Evolutionary conservation across 2,113 vertebrate genomes (phyloP), one percentile per base, ranked within the genome.

Genomic region (Phalacrocorax aristotelis): DNA sequence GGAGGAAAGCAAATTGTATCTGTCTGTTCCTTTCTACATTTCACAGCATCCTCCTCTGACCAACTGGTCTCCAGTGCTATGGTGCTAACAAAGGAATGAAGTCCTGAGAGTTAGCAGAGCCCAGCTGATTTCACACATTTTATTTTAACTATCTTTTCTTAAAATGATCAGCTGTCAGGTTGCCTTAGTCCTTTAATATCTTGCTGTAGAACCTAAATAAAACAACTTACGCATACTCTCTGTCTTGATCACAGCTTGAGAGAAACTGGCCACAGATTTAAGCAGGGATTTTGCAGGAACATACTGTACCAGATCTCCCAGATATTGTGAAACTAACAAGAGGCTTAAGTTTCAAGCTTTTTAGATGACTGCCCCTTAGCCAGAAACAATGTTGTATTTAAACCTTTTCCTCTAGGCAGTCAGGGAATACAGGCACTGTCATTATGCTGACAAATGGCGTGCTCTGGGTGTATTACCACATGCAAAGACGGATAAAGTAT

Each of bases 251-350:
- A 89, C 23, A 77, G 71, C 54, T 51, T 90, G 58, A 25, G 51
- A 93, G 75, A 88, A 90, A 80, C 12, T 77, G 46, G 46, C 17
- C 36, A 62, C 60, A 81, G 92, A 95, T 89, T 77, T 90, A 97
- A 98, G 69, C 62, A 97, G 89, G 91, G 34, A n/a, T 97, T 97
- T 95, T 96, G 77, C 57, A 94, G 89, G 81, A 97, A 98, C 92
- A 46, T 19, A 51, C 40, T 86, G 93, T 96, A 92, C 90, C 77
- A 94, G 49, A 95, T 97, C 92, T 95, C 76, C 55, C 83, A 97
- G 96, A 97, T 93, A 94, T 98, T 98, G 97, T 98, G 97, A 97
- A 98, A 98, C 78, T 86, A 93, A 89, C 6, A 9, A 90, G 84
- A 82, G 81, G 89, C 93, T 98, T 91, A 97, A 83, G 95, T 97